These are phyloP conservation scores for Hemiprocne comata DNA, from an alignment of 2,113 vertebrate genomes.

Conservation along the genomic window DNA sequence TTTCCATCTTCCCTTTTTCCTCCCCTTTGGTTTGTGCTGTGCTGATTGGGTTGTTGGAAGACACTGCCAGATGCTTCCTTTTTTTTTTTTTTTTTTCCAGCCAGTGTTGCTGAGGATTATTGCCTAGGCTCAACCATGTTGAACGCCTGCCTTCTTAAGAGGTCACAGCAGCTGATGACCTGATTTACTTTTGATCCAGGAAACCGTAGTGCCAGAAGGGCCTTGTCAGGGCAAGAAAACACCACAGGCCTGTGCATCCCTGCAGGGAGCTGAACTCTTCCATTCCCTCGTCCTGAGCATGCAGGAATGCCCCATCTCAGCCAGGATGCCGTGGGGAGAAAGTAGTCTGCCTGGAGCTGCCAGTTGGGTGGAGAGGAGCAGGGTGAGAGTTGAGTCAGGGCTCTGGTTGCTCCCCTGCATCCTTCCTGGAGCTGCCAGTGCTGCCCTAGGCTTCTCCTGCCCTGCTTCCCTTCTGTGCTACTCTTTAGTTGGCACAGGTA, in stretches of 20 bases:
- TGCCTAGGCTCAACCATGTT: neutral
- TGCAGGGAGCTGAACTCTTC: neutral
- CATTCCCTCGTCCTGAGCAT: fast-evolving
- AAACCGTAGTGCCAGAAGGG: neutral
- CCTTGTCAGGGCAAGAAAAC: neutral
- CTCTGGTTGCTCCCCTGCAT: neutral
- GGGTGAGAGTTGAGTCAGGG: neutral
- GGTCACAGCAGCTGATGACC: constrained; percentile 22
- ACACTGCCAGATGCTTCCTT: constrained; percentile 8
- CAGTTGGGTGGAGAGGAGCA: neutral
- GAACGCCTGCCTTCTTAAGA: neutral
- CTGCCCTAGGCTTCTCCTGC: neutral
- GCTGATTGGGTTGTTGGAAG: constrained; percentile 9
- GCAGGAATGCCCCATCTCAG: neutral
- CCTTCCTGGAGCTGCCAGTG: neutral
- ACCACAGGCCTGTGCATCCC: neutral
- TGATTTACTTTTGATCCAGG: constrained; percentile 34
- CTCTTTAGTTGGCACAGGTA: neutral
- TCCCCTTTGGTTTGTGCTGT: neutral
- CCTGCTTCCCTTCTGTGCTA: neutral
- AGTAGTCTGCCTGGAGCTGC: neutral
- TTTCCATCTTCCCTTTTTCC: constrained; percentile 31
- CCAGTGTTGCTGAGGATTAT: constrained; percentile 12
- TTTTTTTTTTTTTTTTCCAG: neutral
- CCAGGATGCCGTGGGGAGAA: neutral